Percentiles rank a stretch among this genome's conserved stretches.
Evolutionary conservation across 2,113 vertebrate genomes (phyloP).

Genomic region (Peromyscus maniculatus): DNA sequence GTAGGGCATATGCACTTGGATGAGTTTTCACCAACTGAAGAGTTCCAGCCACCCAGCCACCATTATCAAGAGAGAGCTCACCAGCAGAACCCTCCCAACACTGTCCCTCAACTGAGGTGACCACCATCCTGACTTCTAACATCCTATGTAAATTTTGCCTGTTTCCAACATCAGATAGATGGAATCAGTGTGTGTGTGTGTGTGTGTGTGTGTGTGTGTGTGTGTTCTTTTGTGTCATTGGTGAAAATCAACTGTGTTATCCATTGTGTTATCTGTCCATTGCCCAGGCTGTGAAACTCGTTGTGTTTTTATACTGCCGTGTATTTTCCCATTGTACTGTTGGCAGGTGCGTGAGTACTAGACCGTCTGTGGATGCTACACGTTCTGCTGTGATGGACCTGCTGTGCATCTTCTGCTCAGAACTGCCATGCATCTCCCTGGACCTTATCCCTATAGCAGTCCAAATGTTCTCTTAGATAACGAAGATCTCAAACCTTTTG

Average conservation of each 20-base stretch:
- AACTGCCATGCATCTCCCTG: neutral
- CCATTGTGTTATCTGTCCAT: neutral
- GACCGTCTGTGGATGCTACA: neutral
- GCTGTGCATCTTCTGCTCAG: neutral
- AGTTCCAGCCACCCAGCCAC: neutral
- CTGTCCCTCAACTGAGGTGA: neutral
- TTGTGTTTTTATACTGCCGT: neutral
- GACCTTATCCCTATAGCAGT: neutral
- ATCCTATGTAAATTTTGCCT: neutral
- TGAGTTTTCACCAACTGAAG: neutral
- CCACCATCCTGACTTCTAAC: neutral
- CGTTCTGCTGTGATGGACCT: neutral
- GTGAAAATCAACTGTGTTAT: neutral
- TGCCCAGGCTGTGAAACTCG: neutral
- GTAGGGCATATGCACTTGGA: neutral
- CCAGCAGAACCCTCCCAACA: neutral
- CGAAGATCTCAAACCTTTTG: neutral
- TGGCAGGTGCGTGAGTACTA: neutral
- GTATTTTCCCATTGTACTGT: neutral
- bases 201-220: no score
- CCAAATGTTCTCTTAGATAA: neutral
- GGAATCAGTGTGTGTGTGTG: neutral
- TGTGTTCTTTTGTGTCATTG: neutral
- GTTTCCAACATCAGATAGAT: neutral
- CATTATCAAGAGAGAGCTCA: neutral